Evolutionary conservation across 2,113 vertebrate genomes (phyloP).

Genomic region (Corapipo altera): DNA sequence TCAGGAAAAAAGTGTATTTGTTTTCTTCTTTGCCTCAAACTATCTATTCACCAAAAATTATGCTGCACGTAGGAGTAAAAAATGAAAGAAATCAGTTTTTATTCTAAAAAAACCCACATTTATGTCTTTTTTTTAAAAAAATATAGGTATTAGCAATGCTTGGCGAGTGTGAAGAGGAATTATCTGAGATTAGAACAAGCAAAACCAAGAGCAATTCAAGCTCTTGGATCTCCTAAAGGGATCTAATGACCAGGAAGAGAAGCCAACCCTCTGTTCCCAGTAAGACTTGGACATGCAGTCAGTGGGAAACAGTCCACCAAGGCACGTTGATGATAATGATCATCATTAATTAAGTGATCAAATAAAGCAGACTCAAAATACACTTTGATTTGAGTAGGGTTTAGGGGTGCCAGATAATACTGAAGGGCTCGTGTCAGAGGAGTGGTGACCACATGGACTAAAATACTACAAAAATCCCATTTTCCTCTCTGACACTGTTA

Average conservation of each 20-base stretch:
- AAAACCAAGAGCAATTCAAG: not conserved
- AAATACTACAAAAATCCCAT: not conserved
- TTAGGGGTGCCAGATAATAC: not conserved
- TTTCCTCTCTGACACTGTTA: not conserved
- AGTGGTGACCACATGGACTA: not conserved
- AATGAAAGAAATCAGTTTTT: not conserved
- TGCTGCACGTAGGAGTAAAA: not conserved
- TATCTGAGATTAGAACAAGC: not conserved
- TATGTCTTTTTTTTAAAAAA: not conserved
- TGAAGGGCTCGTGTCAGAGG: accelerated
- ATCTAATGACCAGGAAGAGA: not conserved
- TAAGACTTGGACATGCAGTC: not conserved
- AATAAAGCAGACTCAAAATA: not conserved
- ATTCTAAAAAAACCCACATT: not conserved
- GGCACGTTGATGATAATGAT: not conserved
- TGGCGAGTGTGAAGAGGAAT: not conserved
- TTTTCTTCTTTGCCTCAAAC: not conserved
- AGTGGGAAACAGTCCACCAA: not conserved
- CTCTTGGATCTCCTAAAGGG: not conserved
- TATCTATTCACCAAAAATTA: not conserved
- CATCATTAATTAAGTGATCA: not conserved
- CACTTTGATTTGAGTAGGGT: not conserved
- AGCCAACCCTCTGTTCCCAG: accelerated
- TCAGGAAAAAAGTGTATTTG: not conserved
- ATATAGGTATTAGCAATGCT: not conserved